These are phyloP conservation scores for Nomada ruficornis DNA, from an alignment of 2,888 invertebrate genomes.

Conservation along the genomic window DNA sequence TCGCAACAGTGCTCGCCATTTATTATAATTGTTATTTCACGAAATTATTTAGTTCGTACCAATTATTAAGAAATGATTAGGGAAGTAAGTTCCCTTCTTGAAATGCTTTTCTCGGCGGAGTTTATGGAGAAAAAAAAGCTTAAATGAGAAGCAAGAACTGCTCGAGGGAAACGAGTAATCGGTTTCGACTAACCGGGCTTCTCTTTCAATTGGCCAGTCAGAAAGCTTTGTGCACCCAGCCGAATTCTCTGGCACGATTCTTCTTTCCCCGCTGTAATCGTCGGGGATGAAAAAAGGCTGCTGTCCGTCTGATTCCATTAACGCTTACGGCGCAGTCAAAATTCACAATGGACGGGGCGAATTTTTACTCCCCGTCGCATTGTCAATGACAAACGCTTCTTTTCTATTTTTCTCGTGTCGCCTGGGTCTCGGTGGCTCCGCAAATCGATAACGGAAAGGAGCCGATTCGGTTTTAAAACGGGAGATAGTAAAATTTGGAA, in stretches of 20 bases:
- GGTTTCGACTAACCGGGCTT: constrained; percentile 8
- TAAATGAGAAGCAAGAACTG: neutral
- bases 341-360: constrained; percentile 18
- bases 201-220: constrained; percentile 24
- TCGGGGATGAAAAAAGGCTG: neutral
- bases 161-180: constrained; percentile 16
- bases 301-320: constrained; percentile 36
- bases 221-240: constrained; percentile 3
- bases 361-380: constrained; percentile 28
- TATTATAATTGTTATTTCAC: no score
- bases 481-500: neutral
- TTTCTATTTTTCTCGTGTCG: constrained; percentile 5
- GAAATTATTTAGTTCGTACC: no score
- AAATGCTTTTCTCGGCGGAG: neutral
- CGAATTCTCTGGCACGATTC: constrained; percentile 9
- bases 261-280: constrained; percentile 7
- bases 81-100: no score
- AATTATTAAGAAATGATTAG: neutral
- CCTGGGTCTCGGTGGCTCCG: no score
- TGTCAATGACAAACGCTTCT: constrained; percentile 42
- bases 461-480: neutral
- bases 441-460: no score
- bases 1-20: no score
- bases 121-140: neutral
- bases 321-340: constrained; percentile 22